Evolutionary conservation across 2,797 vertebrate genomes (phyloP).

Genomic region (Alcedo quadribrachys): DNA sequence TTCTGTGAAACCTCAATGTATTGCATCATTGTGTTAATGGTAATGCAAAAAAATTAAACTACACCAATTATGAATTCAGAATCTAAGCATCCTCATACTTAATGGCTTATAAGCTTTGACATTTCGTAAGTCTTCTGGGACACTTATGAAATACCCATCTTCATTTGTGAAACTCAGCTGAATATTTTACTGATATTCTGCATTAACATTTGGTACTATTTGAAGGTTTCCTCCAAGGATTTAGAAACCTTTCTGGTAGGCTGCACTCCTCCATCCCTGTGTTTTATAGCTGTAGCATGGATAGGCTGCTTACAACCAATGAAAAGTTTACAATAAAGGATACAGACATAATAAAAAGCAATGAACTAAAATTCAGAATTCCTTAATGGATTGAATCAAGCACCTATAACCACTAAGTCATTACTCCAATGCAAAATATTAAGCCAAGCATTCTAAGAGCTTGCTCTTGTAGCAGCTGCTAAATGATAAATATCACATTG

Average conservation of each 20-base stretch:
- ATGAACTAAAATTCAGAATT: conserved; percentile 4
- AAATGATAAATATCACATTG: conserved; percentile 51
- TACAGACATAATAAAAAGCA: conserved; percentile 23
- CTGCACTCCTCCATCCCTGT: neutral
- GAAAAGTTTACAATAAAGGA: conserved; percentile 25
- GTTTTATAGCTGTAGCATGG: neutral
- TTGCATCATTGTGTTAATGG: conserved; percentile 5
- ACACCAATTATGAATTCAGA: conserved; percentile 20
- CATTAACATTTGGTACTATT: conserved; percentile 55
- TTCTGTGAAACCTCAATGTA: conserved; percentile 13
- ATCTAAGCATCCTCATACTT: conserved; percentile 19
- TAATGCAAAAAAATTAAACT: conserved; percentile 57
- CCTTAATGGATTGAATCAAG: conserved; percentile 21
- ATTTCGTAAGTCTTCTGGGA: conserved; percentile 19
- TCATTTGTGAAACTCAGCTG: conserved; percentile 42
- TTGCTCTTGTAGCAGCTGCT: conserved; percentile 46
- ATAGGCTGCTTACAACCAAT: conserved; percentile 5
- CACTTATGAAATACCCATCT: conserved; percentile 22
- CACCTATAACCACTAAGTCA: conserved; percentile 15
- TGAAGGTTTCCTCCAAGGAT: conserved; percentile 40
- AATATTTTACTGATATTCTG: conserved; percentile 52
- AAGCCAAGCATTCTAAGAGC: conserved; percentile 21
- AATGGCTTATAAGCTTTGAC: conserved; percentile 50
- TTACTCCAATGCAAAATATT: conserved; percentile 21
- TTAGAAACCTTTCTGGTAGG: conserved; percentile 28